Conservation (phyloP, 2,113 vertebrate species). For the Plecotus auritus region DNA sequence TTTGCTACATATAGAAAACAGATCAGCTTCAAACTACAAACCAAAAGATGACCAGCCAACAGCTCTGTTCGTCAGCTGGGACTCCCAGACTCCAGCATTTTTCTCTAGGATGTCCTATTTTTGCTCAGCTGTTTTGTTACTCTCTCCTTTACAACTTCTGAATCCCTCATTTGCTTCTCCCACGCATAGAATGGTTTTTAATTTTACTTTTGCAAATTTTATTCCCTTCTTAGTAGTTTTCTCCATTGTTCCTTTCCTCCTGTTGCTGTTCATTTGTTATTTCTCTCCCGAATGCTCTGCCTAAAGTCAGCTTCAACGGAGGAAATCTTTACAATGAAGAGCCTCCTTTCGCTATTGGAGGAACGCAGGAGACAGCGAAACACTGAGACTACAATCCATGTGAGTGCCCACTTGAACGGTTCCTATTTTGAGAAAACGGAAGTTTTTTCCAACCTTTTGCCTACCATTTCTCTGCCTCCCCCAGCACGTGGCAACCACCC, state of each 20-base stretch:
- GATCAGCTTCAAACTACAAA: neutral
- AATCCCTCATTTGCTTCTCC: neutral
- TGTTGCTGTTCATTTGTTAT: neutral
- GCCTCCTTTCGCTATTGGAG: neutral
- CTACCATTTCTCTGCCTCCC: neutral
- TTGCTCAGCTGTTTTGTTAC: neutral
- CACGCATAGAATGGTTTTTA: neutral
- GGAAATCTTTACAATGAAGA: neutral
- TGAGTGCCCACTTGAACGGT: neutral
- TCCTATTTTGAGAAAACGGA: neutral
- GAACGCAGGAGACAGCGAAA: neutral
- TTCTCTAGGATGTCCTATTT: neutral
- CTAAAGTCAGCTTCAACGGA: neutral
- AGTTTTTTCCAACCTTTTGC: neutral
- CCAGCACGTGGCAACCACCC: rapidly evolving
- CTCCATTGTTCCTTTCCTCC: neutral
- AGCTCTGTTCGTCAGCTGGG: neutral
- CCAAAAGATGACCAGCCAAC: neutral
- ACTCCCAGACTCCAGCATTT: neutral
- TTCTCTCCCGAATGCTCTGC: neutral
- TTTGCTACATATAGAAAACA: neutral
- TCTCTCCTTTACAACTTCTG: neutral
- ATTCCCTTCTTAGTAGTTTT: neutral
- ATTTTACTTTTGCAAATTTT: neutral
- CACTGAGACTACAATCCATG: neutral